Evolutionary conservation across 2,888 invertebrate genomes (phyloP), one percentile per base, ranked within the genome.

Genomic region (Pristionchus entomophagus): DNA sequence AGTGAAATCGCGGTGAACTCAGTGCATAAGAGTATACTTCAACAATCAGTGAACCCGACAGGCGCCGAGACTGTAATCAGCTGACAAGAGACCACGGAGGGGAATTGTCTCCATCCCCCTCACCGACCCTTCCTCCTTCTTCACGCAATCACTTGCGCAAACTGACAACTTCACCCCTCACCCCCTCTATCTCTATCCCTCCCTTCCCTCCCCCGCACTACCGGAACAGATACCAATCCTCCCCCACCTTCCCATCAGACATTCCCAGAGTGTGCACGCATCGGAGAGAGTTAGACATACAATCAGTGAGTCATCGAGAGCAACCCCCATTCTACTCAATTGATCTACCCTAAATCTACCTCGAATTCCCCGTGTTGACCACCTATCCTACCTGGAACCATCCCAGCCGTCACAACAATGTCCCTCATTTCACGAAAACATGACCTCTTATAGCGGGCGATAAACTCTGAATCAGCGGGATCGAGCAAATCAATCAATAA

Each of bases 121-220:
- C 22, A 6, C 14, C 35, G 17, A 49, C 78, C 49, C 12, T 2
- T 22, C 73, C 26, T 45, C 41, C 73, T 45, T 41, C 32, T 6
- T 56, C 56, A 45, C 73, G n/a, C 19, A 73, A 73, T 73, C 73
- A 73, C n/a, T 38, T 45, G 73, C 1, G 73, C 73, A 73, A 73
- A 73, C 73, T 73, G 73, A 73, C 73, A 73, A 73, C 73, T 73
- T 41, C 73, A 73, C 73, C 41, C 41, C 73, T 38, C 73, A 73
- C 41, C 73, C n/a, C 78, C 51, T 51, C 78, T 41, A 22, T 41
- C 45, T 26, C 19, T 22, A 14, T 56, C 73, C 10, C 19, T 2
- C n/a, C 45, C n/a, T 41, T 17, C 29, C 73, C 26, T 41, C 17
- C 41, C 32, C 73, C 77, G 26, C 77, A 45, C 77, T 45, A 29